Evolutionary conservation across 2,113 vertebrate species (phyloP).

Genomic region (Mus pahari): DNA sequence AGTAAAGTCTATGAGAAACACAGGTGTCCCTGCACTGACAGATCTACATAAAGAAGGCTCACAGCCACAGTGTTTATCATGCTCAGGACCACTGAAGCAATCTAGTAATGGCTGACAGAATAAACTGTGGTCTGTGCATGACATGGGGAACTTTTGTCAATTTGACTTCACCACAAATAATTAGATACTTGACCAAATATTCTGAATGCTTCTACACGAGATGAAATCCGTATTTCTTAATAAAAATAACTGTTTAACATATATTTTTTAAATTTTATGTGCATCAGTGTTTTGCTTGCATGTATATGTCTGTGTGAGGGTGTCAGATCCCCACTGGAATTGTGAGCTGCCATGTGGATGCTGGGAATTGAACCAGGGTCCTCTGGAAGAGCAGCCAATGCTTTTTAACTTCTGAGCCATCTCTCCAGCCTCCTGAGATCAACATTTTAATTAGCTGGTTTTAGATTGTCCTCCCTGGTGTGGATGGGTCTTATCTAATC

Average conservation of each 20-base stretch:
- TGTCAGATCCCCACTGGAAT: background rate
- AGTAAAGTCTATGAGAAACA: background rate
- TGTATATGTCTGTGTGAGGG: background rate
- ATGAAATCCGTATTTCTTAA: background rate
- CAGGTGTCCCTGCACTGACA: background rate
- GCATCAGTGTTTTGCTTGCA: background rate
- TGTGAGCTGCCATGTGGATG: background rate
- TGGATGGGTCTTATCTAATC: background rate
- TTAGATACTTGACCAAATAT: background rate
- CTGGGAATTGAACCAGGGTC: background rate
- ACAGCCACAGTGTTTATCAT: background rate
- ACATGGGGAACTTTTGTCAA: background rate
- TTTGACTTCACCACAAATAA: background rate
- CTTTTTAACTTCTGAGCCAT: background rate
- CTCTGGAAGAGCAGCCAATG: background rate
- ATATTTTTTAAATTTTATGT: background rate
- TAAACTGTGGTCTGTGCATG: background rate
- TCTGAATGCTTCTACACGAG: background rate
- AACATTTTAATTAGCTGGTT: slow-evolving; percentile 12
- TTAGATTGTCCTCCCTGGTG: background rate
- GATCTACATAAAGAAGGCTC: background rate
- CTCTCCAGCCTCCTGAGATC: background rate
- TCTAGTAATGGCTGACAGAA: background rate
- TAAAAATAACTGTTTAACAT: background rate
- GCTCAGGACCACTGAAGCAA: background rate